Evolutionary conservation across 2,113 vertebrate genomes (phyloP).

Genomic region (Orientallactaga bullata): DNA sequence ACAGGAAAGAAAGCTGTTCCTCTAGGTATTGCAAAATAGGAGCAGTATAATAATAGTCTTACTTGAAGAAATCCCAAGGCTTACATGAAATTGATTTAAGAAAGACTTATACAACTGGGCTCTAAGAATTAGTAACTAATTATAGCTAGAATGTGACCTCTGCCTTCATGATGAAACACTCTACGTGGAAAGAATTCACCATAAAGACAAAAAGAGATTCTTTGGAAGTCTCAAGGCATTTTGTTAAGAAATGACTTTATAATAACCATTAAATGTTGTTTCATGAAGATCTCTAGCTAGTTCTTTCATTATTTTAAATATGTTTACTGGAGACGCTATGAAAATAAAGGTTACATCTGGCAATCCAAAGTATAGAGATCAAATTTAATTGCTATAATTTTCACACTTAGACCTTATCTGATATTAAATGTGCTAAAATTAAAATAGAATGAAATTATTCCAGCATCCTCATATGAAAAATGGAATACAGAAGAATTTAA

Average conservation of each 20-base stretch:
- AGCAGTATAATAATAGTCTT: neutral
- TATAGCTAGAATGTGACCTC: neutral
- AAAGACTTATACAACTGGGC: neutral
- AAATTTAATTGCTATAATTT: constrained; percentile 60
- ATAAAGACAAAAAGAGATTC: neutral
- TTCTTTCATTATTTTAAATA: constrained; percentile 24
- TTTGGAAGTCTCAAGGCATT: neutral
- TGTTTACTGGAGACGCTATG: constrained; percentile 6
- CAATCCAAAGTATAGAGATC: constrained; percentile 30
- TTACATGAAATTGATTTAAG: neutral
- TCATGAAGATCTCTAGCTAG: neutral
- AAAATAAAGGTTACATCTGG: constrained; percentile 29
- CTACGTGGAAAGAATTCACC: neutral
- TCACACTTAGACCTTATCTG: neutral
- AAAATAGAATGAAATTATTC: constrained; percentile 53
- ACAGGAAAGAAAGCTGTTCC: neutral
- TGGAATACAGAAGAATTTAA: neutral
- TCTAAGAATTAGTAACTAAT: neutral
- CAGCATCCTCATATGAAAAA: neutral
- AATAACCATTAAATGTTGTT: neutral
- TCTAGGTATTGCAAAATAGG: neutral
- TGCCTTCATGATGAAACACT: neutral
- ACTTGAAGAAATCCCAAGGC: neutral
- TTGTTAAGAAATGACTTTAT: neutral
- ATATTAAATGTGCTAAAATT: neutral